Evolutionary conservation across 2,797 vertebrate genomes (phyloP), one percentile per base, ranked within the genome.

Genomic region (Sebastes nivosus): DNA sequence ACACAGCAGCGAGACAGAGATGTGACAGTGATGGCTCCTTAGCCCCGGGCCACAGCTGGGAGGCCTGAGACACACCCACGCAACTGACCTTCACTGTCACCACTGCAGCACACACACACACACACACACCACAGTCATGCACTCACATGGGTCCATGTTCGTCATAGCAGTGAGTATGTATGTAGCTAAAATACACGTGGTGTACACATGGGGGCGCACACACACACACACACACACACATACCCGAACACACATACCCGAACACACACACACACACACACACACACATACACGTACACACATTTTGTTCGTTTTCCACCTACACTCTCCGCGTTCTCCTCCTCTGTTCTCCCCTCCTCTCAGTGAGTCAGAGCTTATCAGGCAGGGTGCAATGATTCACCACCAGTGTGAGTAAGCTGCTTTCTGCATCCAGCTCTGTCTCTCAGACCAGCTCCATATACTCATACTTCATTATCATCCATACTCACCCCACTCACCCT

Each of bases 51-150:
- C 90, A 91, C 87, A 93, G 94, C 94, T 95, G 88, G 90, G 88
- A 92, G 94, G 91, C 91, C 89, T 64, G 82, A 91, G 92, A 95
- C 91, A 93, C 94, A 94, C 93, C 93, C 92, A 95, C 89, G 54
- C 83, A 77, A 85, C 93, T 96, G 95, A 96, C 95, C 95, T 95
- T 95, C 91, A 81, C 93, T 95, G 94, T 95, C 95, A 95, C 86
- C 73, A 85, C 82, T 81, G 79, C 87, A 81, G 73, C 87, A 83
- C 36, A 67, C 61, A 74, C 27, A 84, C 79, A 68, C 84, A 82
- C 14, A 65, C 60, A 72, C 66, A 68, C 29, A 68, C 72, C 24
- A 24, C 24, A 24, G 50, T 4, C 38, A 72, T 52, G 20, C 70
- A 68, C 68, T 22, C 70, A 77, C 32, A 78, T 25, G 64, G 22